A percentile compares a stretch with the other conserved stretches of the same genome.
Evolutionary conservation across 1,140 invertebrate species (phyloP).

Genomic region (Capitella teleta): DNA sequence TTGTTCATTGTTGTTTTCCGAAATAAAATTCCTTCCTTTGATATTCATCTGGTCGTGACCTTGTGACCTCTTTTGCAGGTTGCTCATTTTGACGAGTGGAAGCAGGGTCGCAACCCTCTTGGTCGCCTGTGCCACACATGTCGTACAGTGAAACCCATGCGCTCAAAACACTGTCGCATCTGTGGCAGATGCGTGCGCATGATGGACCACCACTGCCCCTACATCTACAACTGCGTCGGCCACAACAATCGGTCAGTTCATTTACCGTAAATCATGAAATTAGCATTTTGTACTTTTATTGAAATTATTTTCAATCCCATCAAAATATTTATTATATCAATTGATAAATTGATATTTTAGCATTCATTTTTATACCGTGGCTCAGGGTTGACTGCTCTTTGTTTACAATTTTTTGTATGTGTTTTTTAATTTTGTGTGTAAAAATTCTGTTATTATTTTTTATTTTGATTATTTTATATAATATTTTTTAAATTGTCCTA

Average conservation of each 20-base stretch:
- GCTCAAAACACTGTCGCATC: slow-evolving; percentile 81
- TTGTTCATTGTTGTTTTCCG: too few relatives aligned
- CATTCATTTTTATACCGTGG: neutral
- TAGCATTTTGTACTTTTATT: neutral
- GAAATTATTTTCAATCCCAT: neutral
- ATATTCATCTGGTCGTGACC: too few relatives aligned
- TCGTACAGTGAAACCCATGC: slow-evolving; percentile 64
- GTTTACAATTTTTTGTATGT: neutral
- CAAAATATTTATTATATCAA: neutral
- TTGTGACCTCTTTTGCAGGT: slow-evolving; percentile 50
- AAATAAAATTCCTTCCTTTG: too few relatives aligned
- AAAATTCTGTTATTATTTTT: too few relatives aligned
- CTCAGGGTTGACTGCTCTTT: neutral
- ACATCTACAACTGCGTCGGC: slow-evolving; percentile 82
- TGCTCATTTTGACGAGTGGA: slow-evolving; percentile 78
- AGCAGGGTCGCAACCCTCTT: slow-evolving; percentile 70
- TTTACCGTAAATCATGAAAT: slow-evolving; percentile 2
- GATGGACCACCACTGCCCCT: slow-evolving; percentile 91
- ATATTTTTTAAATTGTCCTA: too few relatives aligned
- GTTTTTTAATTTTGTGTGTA: neutral
- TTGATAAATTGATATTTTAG: neutral
- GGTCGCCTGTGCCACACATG: slow-evolving; percentile 82
- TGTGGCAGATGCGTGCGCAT: slow-evolving; percentile 84
- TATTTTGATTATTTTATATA: too few relatives aligned
- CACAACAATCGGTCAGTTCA: slow-evolving; percentile 39